Percentiles rank a stretch among this genome's conserved stretches.
Evolutionary conservation across 1,140 invertebrate species (phyloP).

Genomic region (Battus philenor): DNA sequence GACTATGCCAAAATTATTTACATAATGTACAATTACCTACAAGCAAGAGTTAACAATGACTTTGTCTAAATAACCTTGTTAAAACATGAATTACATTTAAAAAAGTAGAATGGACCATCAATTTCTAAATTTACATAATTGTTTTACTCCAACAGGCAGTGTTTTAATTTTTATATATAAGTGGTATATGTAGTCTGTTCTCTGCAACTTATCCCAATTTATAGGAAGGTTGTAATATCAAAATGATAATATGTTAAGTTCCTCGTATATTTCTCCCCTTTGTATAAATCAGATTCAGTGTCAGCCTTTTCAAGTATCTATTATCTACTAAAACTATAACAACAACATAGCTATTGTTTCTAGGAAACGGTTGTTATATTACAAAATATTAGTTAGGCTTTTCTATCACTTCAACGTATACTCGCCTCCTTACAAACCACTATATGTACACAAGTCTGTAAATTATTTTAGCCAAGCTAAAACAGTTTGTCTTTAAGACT

Average conservation of each 20-base stretch:
- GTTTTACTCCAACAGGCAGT: conserved; percentile 6
- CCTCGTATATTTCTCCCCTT: conserved; percentile 24
- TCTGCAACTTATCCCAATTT: background rate
- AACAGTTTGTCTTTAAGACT: conserved; percentile 59
- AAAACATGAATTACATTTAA: conserved; percentile 6
- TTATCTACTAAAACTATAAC: conserved; percentile 64
- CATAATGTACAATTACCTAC: conserved; percentile 59
- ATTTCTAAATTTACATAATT: background rate
- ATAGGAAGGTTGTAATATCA: background rate
- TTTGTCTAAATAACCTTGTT: conserved; percentile 18
- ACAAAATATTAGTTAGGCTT: conserved; percentile 66
- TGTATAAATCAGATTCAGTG: conserved; percentile 54
- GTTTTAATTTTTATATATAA: too few relatives aligned
- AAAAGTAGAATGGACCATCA: conserved; percentile 13
- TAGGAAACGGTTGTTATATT: conserved; percentile 68
- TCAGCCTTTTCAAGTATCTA: conserved; percentile 71
- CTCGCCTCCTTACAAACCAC: conserved; percentile 44
- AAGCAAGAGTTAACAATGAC: conserved; percentile 65
- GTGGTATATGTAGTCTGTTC: too few relatives aligned
- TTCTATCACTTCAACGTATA: conserved; percentile 72
- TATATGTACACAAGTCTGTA: conserved; percentile 38
- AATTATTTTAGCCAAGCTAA: conserved; percentile 26
- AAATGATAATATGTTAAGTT: background rate
- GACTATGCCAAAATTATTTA: conserved; percentile 61
- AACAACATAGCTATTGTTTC: conserved; percentile 67